Evolutionary conservation across 2,797 vertebrate genomes (phyloP).

Genomic region (Brachyrhaphis roseni): DNA sequence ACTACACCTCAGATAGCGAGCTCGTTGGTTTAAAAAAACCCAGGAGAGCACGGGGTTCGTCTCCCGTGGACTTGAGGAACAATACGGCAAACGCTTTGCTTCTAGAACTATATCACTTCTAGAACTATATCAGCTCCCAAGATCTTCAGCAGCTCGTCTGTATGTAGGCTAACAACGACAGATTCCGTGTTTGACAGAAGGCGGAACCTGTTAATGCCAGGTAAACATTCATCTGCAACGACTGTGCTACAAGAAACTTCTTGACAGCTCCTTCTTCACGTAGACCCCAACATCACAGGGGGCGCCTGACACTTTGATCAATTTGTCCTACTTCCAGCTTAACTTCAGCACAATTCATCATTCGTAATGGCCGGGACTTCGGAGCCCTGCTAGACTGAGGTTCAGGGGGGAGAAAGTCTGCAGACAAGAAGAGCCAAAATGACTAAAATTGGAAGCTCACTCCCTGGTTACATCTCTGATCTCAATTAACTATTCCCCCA

Average conservation of each 20-base stretch:
- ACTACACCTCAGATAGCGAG: conserved; percentile 74
- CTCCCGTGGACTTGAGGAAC: conserved; percentile 55
- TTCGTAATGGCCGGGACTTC: conserved; percentile 80
- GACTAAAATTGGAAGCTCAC: conserved; percentile 80
- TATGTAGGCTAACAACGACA: conserved; percentile 69
- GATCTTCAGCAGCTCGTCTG: conserved; percentile 54
- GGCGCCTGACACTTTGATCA: conserved; percentile 87
- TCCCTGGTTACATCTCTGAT: conserved; percentile 68
- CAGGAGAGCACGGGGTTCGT: conserved; percentile 52
- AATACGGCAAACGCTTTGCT: conserved; percentile 54
- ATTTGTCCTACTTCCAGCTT: conserved; percentile 86
- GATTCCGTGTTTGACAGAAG: conserved; percentile 46
- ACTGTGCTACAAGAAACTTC: conserved; percentile 76
- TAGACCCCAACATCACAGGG: conserved; percentile 82
- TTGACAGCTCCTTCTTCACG: conserved; percentile 77
- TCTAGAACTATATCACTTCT: conserved; percentile 56
- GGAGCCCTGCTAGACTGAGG: conserved; percentile 68
- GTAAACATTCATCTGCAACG: conserved; percentile 80
- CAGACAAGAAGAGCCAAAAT: conserved; percentile 76
- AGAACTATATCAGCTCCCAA: conserved; percentile 53
- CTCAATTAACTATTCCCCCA: conserved; percentile 81
- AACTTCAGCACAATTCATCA: conserved; percentile 87
- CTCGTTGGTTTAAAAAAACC: conserved; percentile 57
- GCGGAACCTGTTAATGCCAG: conserved; percentile 66
- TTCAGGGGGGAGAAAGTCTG: conserved; percentile 66